Conservation (phyloP, 2,113 vertebrate species). For the Cebidichthys violaceus region DNA sequence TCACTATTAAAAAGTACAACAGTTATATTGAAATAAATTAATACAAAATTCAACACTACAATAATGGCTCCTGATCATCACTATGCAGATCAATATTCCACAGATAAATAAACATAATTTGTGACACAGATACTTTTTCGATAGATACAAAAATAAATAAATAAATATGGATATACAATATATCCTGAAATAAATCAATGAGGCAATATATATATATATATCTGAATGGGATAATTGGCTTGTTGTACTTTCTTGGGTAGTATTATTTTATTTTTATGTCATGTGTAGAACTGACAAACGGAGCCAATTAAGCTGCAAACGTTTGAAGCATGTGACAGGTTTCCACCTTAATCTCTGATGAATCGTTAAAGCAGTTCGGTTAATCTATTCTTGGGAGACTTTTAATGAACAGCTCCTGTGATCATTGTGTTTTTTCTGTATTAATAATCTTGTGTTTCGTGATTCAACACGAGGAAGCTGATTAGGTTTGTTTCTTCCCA, state of each 20-base stretch:
- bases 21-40: no score
- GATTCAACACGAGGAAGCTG: not conserved
- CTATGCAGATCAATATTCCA: no score
- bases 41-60: no score
- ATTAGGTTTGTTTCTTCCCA: not conserved
- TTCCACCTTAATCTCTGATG: not conserved
- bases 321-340: not conserved
- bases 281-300: not conserved
- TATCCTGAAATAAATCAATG: no score
- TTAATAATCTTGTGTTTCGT: not conserved
- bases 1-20: no score
- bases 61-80: no score
- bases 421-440: not conserved
- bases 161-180: no score
- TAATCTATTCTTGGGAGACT: not conserved
- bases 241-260: not conserved
- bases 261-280: no score
- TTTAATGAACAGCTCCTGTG: not conserved
- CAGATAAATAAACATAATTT: no score
- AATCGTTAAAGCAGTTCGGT: not conserved
- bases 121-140: no score
- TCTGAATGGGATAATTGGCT: not conserved
- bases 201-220: no score
- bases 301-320: not conserved
- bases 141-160: no score